A percentile compares a stretch with the other conserved stretches of the same genome.
These are phyloP conservation scores for Larimichthys crocea DNA, from an alignment of 2,113 vertebrate genomes.

Conservation along the genomic window DNA sequence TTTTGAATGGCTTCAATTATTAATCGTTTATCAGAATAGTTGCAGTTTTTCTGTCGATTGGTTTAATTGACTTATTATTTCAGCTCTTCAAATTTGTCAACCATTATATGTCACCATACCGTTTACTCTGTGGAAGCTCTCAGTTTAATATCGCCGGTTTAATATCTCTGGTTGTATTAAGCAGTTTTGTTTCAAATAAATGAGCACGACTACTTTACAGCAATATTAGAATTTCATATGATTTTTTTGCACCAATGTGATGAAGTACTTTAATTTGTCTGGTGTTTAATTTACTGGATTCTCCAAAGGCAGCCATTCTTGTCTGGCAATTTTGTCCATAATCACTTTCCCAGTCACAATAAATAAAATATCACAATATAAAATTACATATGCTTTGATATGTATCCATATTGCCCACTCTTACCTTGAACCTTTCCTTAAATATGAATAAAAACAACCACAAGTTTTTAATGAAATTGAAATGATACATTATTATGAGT, in stretches of 20 bases:
- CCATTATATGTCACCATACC: neutral
- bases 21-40: neutral
- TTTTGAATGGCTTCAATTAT: neutral
- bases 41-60: neutral
- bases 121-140: neutral
- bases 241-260: conserved; percentile 4
- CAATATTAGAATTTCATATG: neutral
- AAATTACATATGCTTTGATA: conserved; percentile 29
- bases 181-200: neutral
- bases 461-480: neutral
- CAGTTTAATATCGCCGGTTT: neutral
- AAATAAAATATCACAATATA: conserved; percentile 19
- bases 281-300: neutral
- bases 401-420: neutral
- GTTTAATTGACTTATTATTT: neutral
- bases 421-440: neutral
- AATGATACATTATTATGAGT: conserved; percentile 16
- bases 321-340: neutral
- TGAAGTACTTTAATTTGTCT: conserved; percentile 5
- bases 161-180: neutral
- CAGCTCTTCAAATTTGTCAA: neutral
- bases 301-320: neutral
- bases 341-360: conserved; percentile 12
- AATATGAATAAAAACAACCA: conserved; percentile 1
- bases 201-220: neutral